These are phyloP conservation scores for Pandion haliaetus DNA, from an alignment of 2,113 vertebrate genomes.

Conservation along the genomic window DNA sequence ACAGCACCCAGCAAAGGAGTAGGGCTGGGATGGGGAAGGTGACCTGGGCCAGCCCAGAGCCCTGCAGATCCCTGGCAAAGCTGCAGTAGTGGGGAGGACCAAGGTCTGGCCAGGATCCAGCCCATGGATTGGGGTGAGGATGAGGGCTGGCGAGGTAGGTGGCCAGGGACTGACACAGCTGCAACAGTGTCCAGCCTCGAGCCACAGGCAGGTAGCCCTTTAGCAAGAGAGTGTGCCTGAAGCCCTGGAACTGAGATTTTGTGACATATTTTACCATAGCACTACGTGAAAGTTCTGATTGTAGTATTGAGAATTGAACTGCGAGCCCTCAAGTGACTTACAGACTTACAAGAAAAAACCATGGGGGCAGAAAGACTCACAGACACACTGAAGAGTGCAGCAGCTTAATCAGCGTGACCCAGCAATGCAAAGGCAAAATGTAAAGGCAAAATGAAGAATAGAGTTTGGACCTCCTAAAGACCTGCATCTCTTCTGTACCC, in stretches of 20 bases:
- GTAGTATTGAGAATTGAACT: neutral
- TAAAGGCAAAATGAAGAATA: neutral
- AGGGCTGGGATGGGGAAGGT: neutral
- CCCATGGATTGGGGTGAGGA: neutral
- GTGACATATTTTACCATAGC: neutral
- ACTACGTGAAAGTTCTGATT: neutral
- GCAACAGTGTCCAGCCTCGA: neutral
- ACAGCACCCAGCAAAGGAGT: neutral
- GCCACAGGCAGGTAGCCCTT: neutral
- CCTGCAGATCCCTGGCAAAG: fast-evolving
- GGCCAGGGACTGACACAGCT: neutral
- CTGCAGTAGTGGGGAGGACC: neutral
- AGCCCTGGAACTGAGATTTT: neutral
- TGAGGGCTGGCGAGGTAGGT: neutral
- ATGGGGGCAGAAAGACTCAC: neutral
- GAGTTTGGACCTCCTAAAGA: neutral
- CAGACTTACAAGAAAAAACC: fast-evolving
- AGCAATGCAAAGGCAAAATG: neutral
- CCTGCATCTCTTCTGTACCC: neutral
- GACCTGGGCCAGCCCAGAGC: neutral
- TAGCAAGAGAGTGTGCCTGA: neutral
- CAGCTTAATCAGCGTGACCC: neutral
- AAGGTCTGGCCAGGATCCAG: neutral
- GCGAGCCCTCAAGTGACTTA: neutral
- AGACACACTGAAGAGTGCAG: fast-evolving